Percentiles rank a stretch among this genome's conserved stretches.
These are phyloP conservation scores for Alexandromys fortis DNA, from an alignment of 2,113 vertebrate species.

Conservation along the genomic window DNA sequence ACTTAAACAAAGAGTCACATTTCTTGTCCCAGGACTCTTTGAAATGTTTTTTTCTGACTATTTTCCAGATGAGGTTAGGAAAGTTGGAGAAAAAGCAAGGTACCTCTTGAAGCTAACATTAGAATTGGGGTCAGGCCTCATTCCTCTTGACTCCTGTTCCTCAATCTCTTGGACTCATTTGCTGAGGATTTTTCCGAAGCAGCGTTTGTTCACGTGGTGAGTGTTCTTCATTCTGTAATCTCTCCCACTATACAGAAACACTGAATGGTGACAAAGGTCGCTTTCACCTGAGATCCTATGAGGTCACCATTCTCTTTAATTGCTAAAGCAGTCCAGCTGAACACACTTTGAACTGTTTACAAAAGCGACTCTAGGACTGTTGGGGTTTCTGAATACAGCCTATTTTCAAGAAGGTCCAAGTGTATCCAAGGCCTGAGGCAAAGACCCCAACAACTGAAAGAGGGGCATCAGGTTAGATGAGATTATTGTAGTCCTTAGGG, in stretches of 20 bases:
- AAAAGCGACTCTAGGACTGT: not conserved
- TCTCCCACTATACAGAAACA: not conserved
- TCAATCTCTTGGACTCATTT: not conserved
- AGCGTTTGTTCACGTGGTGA: not conserved
- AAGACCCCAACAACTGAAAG: constrained; percentile 6
- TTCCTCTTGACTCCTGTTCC: not conserved
- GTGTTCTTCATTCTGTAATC: not conserved
- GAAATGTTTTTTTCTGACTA: not conserved
- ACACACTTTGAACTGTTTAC: constrained; percentile 33
- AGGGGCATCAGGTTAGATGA: not conserved
- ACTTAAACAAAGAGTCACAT: not conserved
- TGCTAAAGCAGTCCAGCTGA: constrained; percentile 2
- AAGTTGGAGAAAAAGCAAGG: constrained; percentile 32
- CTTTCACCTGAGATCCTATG: not conserved
- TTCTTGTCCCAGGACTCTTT: not conserved
- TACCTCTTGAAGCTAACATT: not conserved
- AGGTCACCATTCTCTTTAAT: constrained; percentile 4
- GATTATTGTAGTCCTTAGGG: not conserved
- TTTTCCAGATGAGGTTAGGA: constrained; percentile 1
- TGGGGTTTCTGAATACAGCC: constrained; percentile 6
- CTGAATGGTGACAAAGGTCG: not conserved
- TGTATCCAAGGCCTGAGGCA: not conserved
- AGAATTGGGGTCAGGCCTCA: not conserved
- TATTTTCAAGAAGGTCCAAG: not conserved
- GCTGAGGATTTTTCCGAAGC: not conserved